A percentile compares a stretch with the other conserved stretches of the same genome.
These are phyloP conservation scores for Silurus asotus DNA, from an alignment of 2,113 vertebrate species.

Conservation along the genomic window DNA sequence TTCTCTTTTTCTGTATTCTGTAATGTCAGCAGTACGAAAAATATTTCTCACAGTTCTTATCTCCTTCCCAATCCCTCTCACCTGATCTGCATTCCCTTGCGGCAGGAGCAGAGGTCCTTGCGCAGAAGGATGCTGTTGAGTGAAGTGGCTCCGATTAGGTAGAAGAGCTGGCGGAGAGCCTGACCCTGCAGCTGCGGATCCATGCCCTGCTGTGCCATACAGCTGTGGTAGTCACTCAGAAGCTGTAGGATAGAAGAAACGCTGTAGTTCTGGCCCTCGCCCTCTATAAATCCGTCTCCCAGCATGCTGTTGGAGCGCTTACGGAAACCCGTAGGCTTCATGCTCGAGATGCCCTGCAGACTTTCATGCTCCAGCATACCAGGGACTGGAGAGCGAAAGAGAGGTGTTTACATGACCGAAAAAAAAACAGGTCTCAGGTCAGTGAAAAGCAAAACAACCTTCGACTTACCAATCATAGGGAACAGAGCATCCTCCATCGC, in stretches of 20 bases:
- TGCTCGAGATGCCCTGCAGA: conserved; percentile 92
- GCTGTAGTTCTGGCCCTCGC: conserved; percentile 74
- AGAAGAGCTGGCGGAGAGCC: conserved; percentile 87
- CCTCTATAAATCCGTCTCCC: conserved; percentile 69
- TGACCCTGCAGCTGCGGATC: conserved; percentile 84
- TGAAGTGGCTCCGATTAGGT: conserved; percentile 80
- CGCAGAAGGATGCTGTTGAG: conserved; percentile 95
- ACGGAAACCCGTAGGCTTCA: conserved; percentile 92
- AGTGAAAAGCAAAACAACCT: neutral
- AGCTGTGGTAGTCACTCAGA: conserved; percentile 84
- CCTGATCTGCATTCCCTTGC: conserved; percentile 99
- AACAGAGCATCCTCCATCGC: conserved; percentile 85
- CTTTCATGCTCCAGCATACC: conserved; percentile 96
- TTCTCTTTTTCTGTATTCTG: neutral
- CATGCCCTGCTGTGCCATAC: conserved; percentile 89
- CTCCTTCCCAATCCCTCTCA: conserved; percentile 55
- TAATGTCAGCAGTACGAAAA: neutral
- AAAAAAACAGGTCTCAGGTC: neutral
- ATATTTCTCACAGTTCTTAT: neutral
- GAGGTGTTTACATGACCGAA: neutral
- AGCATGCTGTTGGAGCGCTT: conserved; percentile 88
- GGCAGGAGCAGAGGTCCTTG: conserved; percentile 97
- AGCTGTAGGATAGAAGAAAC: conserved; percentile 88
- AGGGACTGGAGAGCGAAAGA: conserved; percentile 73
- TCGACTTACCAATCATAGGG: conserved; percentile 83